Evolutionary conservation across 2,888 invertebrate species (phyloP), one percentile per base, ranked within the genome.

Genomic region (Morpho helenor): DNA sequence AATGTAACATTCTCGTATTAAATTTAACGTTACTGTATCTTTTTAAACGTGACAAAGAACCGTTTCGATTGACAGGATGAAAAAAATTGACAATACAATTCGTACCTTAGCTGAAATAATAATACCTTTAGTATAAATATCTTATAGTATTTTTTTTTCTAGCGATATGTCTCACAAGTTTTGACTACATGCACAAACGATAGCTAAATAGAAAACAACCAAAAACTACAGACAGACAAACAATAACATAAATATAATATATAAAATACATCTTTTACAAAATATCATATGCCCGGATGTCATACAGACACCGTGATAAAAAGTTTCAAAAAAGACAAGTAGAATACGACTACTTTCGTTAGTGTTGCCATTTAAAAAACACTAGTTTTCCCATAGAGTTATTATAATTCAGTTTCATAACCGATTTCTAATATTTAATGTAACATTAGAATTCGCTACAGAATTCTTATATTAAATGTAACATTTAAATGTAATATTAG

Each of bases 91-190:
- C 86, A 73, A 69, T 75, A 77, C 79, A 75, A 79, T 79, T 80
- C 78, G 74, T 74, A 68, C 69, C 73, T 75, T 75, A 73, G 67
- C 73, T 66, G 73, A 77, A 81, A 77, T 75, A 75, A 67, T 68
- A 66, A 69, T 76, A 77, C 53, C 69, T 75, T 73, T 76, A 73
- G 76, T 76, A 80, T 80, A 79, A 76, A 80, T 84, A 83, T 83
- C 84, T 84, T 84, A 76, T 82, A 84, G 79, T 22, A 48, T 66
- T 64, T 61, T 7, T n/a, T 56, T 52, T 70, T 79, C 89, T 88
- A 88, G 84, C 89, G 89, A 90, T 90, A 90, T 89, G 89, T 89
- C 77, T 88, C 85, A 81, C 82, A 82, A 80, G 79, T 80, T 81
- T 86, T 77, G 73, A 75, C 86, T 88, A 88, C 80, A 81, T 79